Evolutionary conservation across 2,888 invertebrate species (phyloP), one percentile per base, ranked within the genome.

Genomic region (Carpatolechia fugitivella): DNA sequence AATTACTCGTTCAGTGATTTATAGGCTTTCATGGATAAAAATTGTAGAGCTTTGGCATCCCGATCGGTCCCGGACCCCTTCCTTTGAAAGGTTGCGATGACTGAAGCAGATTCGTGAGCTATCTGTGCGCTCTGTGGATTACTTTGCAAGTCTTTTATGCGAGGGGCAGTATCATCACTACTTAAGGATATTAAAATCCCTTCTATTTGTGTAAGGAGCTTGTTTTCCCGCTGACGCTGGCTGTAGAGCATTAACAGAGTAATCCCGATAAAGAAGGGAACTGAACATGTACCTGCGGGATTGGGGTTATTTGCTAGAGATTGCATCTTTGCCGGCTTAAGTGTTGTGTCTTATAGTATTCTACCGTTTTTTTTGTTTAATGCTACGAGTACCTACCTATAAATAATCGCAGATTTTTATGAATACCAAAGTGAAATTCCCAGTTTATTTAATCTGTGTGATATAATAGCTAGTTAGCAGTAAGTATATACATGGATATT

Each of bases 131-230:
- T 84, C 85, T 78, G 80, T 77, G 86, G 89, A 90, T 90, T 89
- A 90, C 88, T 87, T 88, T 84, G 89, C 90, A 86, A 87, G 82
- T 87, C 86, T 82, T 89, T 88, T 88, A 86, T 87, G 76, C 74
- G 70, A 77, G 73, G 81, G 81, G 78, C 81, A 76, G 85, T 88
- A 87, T 84, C 80, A 83, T 85, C 86, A 83, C 88, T 90, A 89
- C 90, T 90, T 89, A 90, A 80, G 82, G 85, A 88, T 90, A 90
- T 90, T 90, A 90, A 88, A 90, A 88, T 83, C 87, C 82, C 80
- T 82, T 78, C 80, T 81, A 82, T 85, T 85, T 85, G 79, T 82
- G 82, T 85, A 84, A 85, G 86, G 63, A 83, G 87, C 84, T 85
- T 88, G 87, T 88, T 87, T 88, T 86, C 79, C 74, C 67, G 60